phyloP scores from a whole-genome alignment of 2,888 invertebrate species.

The Cryptophagus acutangulus region DNA sequence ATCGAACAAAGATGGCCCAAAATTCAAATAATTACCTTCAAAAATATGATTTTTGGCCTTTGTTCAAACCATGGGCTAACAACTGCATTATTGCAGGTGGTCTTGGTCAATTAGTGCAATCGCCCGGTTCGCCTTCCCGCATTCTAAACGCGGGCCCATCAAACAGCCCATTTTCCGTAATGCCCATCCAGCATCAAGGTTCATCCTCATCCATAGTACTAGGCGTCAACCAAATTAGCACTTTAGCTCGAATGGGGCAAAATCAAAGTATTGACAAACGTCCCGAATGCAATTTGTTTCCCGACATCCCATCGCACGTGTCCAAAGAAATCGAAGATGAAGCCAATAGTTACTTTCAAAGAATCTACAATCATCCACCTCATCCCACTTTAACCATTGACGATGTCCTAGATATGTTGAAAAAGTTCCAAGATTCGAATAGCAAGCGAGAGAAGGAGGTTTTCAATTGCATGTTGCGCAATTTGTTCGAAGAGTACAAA shows the following conservation, averaged over 20 bases:
- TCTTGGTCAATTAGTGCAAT: constrained; percentile 68
- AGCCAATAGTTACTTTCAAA: constrained; percentile 97
- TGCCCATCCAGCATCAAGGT: constrained; percentile 60
- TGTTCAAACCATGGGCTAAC: too few species aligned
- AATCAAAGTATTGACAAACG: constrained; percentile 61
- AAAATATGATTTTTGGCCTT: too few species aligned
- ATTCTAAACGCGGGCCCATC: constrained; percentile 62
- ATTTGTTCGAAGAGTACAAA: constrained; percentile 96
- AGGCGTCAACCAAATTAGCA: constrained; percentile 57
- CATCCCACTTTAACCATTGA: constrained; percentile 90
- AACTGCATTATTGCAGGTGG: too few species aligned
- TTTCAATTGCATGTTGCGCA: constrained; percentile 93
- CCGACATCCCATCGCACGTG: constrained; percentile 75
- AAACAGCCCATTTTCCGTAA: constrained; percentile 75
- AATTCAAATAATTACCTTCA: too few species aligned
- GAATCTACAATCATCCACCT: constrained; percentile 97
- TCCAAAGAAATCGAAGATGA: constrained; percentile 98
- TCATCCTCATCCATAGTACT: constrained; percentile 50
- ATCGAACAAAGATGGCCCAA: too few species aligned
- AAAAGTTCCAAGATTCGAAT: constrained; percentile 89
- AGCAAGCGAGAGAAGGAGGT: constrained; percentile 85
- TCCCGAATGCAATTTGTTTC: constrained; percentile 63
- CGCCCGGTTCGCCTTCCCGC: constrained; percentile 80
- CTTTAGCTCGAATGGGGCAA: constrained; percentile 64
- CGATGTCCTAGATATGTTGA: constrained; percentile 92